Percentiles rank a stretch among this genome's conserved stretches.
phyloP scores from a whole-genome alignment of 2,888 invertebrate genomes.

The Ypsolopha scabrella region DNA sequence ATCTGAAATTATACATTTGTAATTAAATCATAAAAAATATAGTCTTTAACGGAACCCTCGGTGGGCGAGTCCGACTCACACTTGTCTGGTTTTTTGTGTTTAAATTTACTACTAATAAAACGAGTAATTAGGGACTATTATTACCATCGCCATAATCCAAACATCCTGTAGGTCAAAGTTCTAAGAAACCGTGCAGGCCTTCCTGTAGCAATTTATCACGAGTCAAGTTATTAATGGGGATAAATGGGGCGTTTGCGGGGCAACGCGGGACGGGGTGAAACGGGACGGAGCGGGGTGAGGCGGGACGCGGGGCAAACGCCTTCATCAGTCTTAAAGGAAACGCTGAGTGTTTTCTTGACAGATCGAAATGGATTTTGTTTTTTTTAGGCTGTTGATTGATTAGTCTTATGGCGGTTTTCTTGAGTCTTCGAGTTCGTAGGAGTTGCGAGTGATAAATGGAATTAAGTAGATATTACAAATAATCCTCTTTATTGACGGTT shows the following conservation, averaged over 20 bases:
- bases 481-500: no score
- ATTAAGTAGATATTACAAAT: no score
- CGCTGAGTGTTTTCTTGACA: slow-evolving; percentile 8
- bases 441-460: no score
- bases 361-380: slow-evolving; percentile 12
- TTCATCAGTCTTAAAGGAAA: slow-evolving; percentile 3
- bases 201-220: slow-evolving; percentile 64
- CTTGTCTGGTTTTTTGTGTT: no score
- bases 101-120: no score
- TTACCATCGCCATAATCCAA: not conserved
- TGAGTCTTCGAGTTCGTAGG: no score
- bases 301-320: slow-evolving; percentile 18
- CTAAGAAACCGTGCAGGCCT: slow-evolving; percentile 61
- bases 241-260: slow-evolving; percentile 38
- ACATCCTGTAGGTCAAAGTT: slow-evolving; percentile 48
- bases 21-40: no score
- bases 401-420: no score
- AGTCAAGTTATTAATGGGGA: slow-evolving; percentile 66
- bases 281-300: slow-evolving; percentile 17
- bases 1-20: no score
- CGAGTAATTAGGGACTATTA: not conserved
- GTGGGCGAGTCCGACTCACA: no score
- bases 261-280: slow-evolving; percentile 14
- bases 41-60: no score
- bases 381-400: no score